Evolutionary conservation across 2,113 vertebrate genomes (phyloP).

Genomic region (Limanda limanda): DNA sequence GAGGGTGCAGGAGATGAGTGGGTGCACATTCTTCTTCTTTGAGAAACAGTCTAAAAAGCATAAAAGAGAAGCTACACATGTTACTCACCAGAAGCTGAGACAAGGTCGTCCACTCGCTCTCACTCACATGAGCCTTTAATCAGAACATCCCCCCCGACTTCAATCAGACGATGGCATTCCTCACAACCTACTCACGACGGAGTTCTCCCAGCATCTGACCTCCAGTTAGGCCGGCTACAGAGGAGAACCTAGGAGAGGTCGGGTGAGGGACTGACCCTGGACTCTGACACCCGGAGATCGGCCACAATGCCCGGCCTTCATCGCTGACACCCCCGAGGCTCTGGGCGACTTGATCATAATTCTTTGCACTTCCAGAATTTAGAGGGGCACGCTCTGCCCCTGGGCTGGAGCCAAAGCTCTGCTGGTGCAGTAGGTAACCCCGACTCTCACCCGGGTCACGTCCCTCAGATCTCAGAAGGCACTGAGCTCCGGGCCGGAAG

Average conservation of each 20-base stretch:
- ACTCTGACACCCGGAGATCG: conserved; percentile 32
- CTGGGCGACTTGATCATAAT: conserved; percentile 48
- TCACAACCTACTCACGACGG: conserved; percentile 55
- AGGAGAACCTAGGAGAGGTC: conserved; percentile 60
- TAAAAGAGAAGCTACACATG: conserved; percentile 47
- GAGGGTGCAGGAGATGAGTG: conserved; percentile 24
- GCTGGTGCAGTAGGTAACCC: conserved; percentile 49
- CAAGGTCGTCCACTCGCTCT: conserved; percentile 43
- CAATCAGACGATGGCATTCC: conserved; percentile 64
- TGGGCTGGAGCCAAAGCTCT: conserved; percentile 35
- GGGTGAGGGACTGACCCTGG: conserved; percentile 53
- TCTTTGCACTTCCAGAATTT: conserved; percentile 53
- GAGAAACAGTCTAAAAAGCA: conserved; percentile 49
- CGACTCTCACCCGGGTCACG: conserved; percentile 66
- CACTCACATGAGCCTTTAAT: conserved; percentile 58
- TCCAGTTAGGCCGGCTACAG: conserved; percentile 29
- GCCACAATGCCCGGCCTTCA: conserved; percentile 76
- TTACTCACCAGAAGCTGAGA: conserved; percentile 18
- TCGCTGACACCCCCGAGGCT: conserved; percentile 52
- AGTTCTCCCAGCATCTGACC: conserved; percentile 61
- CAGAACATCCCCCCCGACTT: conserved; percentile 45
- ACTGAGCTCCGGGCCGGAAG: conserved; percentile 44
- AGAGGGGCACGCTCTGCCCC: conserved; percentile 39
- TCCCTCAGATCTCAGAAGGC: conserved; percentile 62
- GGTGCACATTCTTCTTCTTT: conserved; percentile 38